Base-by-base conservation (phyloP, 2,888 invertebrate species). In the Drosophila niveifrons region DNA sequence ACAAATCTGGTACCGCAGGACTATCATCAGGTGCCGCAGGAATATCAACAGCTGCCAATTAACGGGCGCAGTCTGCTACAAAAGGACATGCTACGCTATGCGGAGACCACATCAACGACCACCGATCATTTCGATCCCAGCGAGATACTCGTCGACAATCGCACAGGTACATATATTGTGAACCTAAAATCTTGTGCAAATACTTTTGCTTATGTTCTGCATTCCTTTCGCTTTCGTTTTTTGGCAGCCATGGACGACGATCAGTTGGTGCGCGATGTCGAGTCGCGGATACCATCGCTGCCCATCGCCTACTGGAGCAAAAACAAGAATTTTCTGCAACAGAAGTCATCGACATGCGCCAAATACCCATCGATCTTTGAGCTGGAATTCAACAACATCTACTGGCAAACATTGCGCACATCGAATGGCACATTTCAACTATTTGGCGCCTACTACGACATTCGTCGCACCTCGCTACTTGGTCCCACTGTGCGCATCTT, bases 311-410 rank as follows among this genome's bases (percentile, higher is more conserved):
- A 97, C 92, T 97, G 97, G 97, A 95, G 95, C 91, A 95, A 95
- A 78, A 95, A 96, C 91, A 96, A 96, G 90, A 96, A 96, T 90
- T 91, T 92, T 43, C 72, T 91, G 34, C 92, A 92, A 36, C 92
- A 92, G 23, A 96, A 96, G 92, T 94, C 94, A 80, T 94, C 93
- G 2, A 94, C 95, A 68, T 97, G 97, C 93, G 96, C 97, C 66
- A 95, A 96, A 78, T 97, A 97, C 91, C 98, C 98, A 0, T 96
- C 95, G 66, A 95, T 98, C 80, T 97, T 96, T 92, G 98, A 98
- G 89, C 93, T 98, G 73, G 97, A 98, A 91, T 98, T 97, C 93
- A 97, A 97, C 93, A 98, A 98, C 91, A 95, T 97, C 59, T 98
- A 98, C 92, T 98, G 98, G 98, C 98, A 98, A 93, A 96, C 96